Base-by-base conservation (phyloP, 1,140 invertebrate species). In the Atta colombica region DNA sequence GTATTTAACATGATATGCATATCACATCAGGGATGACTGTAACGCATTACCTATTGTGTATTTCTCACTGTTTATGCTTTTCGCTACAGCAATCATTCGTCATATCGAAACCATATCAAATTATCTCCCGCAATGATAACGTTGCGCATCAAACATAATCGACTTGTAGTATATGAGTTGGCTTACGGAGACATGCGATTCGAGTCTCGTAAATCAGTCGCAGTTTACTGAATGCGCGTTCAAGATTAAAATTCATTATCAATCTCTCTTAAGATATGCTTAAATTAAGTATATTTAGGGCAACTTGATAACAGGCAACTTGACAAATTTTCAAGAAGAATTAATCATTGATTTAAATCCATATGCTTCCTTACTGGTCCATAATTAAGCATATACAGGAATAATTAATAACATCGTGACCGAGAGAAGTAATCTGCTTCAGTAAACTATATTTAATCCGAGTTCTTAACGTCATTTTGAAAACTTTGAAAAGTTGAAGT, bases 1-100 rank as follows among this genome's bases (percentile, higher is more conserved):
- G 31, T 55, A 69, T 69, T 80, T 80, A 69, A 69, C 16, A 49
- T 21, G 77, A 80, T 80, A 80, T 80, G 77, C 77, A 69, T 80
- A 80, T 80, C 77, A 55, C 49, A 80, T 69, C 45, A 63, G 28
- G 28, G 74, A 12, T 55, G 49, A 49, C 16, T 53, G 25, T 45
- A 49, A n/a, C 16, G 28, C 35, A 66, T 21, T 12, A 7, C 25
- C 18, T 74, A 25, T 61, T 7, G 25, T 39, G 25, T 31, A 25
- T 78, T 31, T 51, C 16, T 12, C 18, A 12, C 4, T 25, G 39
- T 21, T 35, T n/a, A 63, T n/a, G 28, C 8, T 39, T 1, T 12
- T 28, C 21, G 18, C n/a, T 58, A 21, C 18, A 80, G 49, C 49
- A 80, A 80, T 80, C 21, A 31, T 55, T 31, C 8, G 21, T 35